Evolutionary conservation across 2,888 invertebrate genomes (phyloP).

Genomic region (Hesperia comma): DNA sequence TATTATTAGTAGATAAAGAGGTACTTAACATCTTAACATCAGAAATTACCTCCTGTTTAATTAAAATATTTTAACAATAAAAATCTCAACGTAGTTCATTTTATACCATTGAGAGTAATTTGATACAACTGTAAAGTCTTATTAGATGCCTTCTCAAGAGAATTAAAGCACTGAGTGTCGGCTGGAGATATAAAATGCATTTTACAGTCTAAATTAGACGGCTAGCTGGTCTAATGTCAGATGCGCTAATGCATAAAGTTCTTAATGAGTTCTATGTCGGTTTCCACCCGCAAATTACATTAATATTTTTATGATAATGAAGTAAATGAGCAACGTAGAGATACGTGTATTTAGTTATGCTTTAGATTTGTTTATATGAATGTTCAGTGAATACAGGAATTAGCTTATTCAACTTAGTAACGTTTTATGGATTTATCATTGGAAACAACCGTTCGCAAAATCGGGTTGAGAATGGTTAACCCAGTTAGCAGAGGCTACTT

Average conservation of each 20-base stretch:
- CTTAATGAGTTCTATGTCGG: constrained; percentile 78
- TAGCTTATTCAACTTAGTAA: too few species aligned
- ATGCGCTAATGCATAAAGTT: constrained; percentile 78
- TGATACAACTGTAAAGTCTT: constrained; percentile 58
- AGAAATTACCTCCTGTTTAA: too few species aligned
- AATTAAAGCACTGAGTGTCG: constrained; percentile 53
- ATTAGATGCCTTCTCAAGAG: constrained; percentile 57
- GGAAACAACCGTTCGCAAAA: too few species aligned
- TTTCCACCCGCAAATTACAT: constrained; percentile 74
- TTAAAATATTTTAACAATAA: too few species aligned
- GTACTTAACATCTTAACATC: too few species aligned
- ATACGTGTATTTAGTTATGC: neutral
- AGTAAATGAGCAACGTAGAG: neutral
- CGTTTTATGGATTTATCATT: too few species aligned
- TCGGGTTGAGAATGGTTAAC: too few species aligned
- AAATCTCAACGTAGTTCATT: constrained; percentile 19
- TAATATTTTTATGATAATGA: constrained; percentile 55
- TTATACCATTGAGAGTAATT: constrained; percentile 59
- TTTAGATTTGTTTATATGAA: neutral
- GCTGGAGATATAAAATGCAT: constrained; percentile 67
- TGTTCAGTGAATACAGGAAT: too few species aligned
- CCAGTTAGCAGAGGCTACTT: too few species aligned
- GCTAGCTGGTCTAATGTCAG: constrained; percentile 61
- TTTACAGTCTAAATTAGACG: constrained; percentile 55
- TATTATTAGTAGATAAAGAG: too few species aligned